A percentile compares a stretch with the other conserved stretches of the same genome.
phyloP scores from a whole-genome alignment of 2,113 vertebrate genomes.

The Cryptomyrus ogoouensis region DNA sequence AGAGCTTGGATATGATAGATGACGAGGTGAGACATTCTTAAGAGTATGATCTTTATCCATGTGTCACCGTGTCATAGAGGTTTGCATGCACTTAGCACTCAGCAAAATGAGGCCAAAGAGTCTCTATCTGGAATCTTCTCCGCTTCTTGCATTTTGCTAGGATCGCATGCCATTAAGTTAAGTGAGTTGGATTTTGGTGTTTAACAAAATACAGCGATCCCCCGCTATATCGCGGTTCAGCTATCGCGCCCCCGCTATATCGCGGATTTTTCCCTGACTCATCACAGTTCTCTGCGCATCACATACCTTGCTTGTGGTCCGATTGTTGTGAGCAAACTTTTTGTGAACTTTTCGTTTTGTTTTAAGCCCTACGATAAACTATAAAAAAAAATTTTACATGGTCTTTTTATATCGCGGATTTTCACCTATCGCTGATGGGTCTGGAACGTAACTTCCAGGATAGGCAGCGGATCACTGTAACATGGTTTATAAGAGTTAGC shows the following conservation, averaged over 20 bases:
- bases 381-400: too few relatives aligned
- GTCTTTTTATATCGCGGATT: too few relatives aligned
- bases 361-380: too few relatives aligned
- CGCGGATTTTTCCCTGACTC: too few relatives aligned
- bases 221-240: too few relatives aligned
- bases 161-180: neutral
- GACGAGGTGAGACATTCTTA: slow-evolving; percentile 83
- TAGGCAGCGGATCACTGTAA: neutral
- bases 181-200: neutral
- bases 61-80: neutral
- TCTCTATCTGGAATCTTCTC: neutral
- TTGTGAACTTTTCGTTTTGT: too few relatives aligned
- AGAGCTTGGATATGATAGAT: slow-evolving; percentile 99
- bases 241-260: too few relatives aligned
- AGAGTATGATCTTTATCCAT: neutral
- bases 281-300: too few relatives aligned
- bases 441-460: too few relatives aligned
- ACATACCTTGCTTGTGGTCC: too few relatives aligned
- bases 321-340: too few relatives aligned
- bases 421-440: too few relatives aligned
- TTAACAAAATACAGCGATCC: neutral
- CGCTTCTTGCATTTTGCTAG: neutral
- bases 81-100: neutral
- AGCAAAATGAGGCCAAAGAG: neutral
- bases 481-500: neutral